Base-by-base conservation (phyloP, 2,113 vertebrate species). In the Sceloporus undulatus region DNA sequence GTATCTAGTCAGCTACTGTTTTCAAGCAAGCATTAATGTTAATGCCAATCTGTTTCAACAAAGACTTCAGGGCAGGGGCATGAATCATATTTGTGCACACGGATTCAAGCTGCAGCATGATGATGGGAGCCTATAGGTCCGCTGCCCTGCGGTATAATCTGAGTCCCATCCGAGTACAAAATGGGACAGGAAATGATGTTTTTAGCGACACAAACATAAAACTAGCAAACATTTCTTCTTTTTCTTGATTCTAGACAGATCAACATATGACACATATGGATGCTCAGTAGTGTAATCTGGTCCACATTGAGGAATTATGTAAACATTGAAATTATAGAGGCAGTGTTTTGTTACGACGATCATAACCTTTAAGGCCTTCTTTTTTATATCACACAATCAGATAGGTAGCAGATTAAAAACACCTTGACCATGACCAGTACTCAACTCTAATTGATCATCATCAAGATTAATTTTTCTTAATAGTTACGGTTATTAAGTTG, bases 121-220 rank as follows among this genome's bases (percentile, higher is more conserved):
- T 86, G 56, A 90, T 86, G 40, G 79, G 66, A 88, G 18, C 71
- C 21, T 88, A 71, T 38, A 88, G 75, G 38, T 70, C 0, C 2
- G 25, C 52, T 77, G 40, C 11, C 70, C 73, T 84, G 79, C n/a
- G 68, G 91, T 82, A 59, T 74, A 65, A 89, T 81, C 25, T 66
- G 71, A 92, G 38, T 90, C 25, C 9, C 77, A 88, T 79, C 82
- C 89, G 92, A 94, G 38, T 23, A 9, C 62, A 80, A 13, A 82
- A 4, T 8, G 80, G 19, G 90, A 79, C 19, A 27, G 1, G 40
- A 81, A 52, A 65, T 40, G 80, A 74, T 75, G 18, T 59, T 59
- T 9, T 86, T 62, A 87, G 48, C 80, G 92, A 89, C 14, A 92
- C 78, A 75, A 42, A 80, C 34, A 62, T 76, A 84, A 84, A 66